Conservation (phyloP, 1,140 invertebrate species). For the Manduca sexta region DNA sequence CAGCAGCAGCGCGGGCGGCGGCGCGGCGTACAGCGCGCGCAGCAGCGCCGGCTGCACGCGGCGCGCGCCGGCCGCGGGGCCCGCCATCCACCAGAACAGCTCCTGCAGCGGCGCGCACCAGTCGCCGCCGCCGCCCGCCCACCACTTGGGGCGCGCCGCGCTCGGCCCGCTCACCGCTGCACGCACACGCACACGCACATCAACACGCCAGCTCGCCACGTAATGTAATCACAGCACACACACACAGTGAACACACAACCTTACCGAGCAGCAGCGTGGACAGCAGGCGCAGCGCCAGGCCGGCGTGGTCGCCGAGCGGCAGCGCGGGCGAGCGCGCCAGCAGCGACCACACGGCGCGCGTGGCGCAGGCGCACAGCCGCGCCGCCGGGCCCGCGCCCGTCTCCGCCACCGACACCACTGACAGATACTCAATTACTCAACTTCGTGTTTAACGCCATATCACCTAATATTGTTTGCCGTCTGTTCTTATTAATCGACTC, state of each 20-base stretch:
- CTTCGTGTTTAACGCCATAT: too few relatives aligned
- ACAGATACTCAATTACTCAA: slow-evolving; percentile 21
- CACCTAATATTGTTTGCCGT: too few relatives aligned
- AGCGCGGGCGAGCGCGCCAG: slow-evolving; percentile 23
- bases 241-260: too few relatives aligned
- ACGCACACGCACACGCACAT: background rate
- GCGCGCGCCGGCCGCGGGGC: slow-evolving; percentile 32
- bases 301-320: background rate
- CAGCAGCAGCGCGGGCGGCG: slow-evolving; percentile 21
- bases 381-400: slow-evolving; percentile 26
- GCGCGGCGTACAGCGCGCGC: slow-evolving; percentile 46
- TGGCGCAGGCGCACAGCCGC: slow-evolving; percentile 27
- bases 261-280: slow-evolving; percentile 35
- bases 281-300: slow-evolving; percentile 10
- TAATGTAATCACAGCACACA: too few relatives aligned
- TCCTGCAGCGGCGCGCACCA: slow-evolving; percentile 38
- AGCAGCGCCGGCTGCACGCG: slow-evolving; percentile 41
- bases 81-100: slow-evolving; percentile 52
- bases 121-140: slow-evolving; percentile 33
- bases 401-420: slow-evolving; percentile 34
- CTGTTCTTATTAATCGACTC: too few relatives aligned
- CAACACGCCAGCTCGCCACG: too few relatives aligned
- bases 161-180: slow-evolving; percentile 24
- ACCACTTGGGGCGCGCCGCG: slow-evolving; percentile 24
- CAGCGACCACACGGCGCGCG: slow-evolving; percentile 42